Conservation (phyloP, 2,888 invertebrate species). For the Pseudococcus longispinus region DNA sequence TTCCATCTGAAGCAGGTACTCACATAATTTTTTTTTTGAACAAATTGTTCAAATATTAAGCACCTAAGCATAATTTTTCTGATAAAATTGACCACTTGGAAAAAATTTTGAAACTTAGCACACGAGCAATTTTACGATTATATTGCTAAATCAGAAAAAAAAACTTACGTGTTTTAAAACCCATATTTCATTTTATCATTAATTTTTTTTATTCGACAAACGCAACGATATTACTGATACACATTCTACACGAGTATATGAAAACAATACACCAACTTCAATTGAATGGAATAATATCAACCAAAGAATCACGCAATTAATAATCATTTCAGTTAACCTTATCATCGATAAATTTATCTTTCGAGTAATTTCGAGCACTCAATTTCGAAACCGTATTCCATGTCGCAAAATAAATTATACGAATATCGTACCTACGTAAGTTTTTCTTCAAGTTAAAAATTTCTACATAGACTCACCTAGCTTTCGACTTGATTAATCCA, state of each 20-base stretch:
- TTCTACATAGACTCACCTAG: background rate
- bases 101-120: no score
- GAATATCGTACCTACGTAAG: no score
- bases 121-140: no score
- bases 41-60: no score
- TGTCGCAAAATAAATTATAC: no score
- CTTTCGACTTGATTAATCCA: background rate
- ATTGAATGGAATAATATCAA: background rate
- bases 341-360: background rate
- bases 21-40: no score
- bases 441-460: background rate
- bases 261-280: background rate
- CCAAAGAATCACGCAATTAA: background rate
- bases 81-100: no score
- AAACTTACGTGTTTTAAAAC: no score
- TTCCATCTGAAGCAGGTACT: no score
- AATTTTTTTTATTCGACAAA: background rate
- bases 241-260: background rate
- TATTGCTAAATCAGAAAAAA: no score
- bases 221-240: background rate
- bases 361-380: background rate
- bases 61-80: no score
- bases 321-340: background rate
- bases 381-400: background rate
- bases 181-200: no score